Evolutionary conservation across 2,888 invertebrate species (phyloP), one percentile per base, ranked within the genome.

Genomic region (Anthoptus insignis): DNA sequence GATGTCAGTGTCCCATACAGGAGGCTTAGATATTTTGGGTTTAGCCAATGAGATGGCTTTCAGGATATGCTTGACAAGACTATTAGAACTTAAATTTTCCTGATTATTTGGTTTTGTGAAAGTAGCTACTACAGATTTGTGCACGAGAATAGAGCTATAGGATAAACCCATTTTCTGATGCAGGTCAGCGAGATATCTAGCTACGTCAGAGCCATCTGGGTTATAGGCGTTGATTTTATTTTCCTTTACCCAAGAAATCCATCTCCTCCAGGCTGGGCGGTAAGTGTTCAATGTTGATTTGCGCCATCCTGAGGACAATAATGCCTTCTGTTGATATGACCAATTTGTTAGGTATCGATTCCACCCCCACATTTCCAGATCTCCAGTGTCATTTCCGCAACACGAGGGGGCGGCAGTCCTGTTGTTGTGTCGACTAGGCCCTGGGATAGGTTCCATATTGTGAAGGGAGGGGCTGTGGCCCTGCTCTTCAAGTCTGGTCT

Each of bases 311-410:
- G 42, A 42, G 1, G 1, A 19, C 42, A 42, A 42, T 19, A 42
- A 16, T 3, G 42, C 3, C 1, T 9, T 19, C 19, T 42, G 42
- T 14, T 9, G n/a, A n/a, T n/a, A n/a, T n/a, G n/a, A n/a, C 42
- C 42, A 42, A 7, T 42, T 42, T 42, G 6, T 42, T 19, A 42
- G 6, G 6, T 42, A 9, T 19, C 19, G 8, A 19, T 9, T 19
- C 42, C 42, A 42, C 42, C 42, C 42, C 42, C 42, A 42, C 42
- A 42, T 42, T 16, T 42, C 42, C 42, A 42, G 1, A 42, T 19
- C 9, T 42, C 42, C 9, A 42, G 8, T 1, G 16, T 42, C 19
- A 42, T 42, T 1, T 19, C 42, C 9, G 8, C 8, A 16, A 19
- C 42, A 8, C 9, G 16, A 19, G 42, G 19, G 9, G 42, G 42